Percentiles rank a stretch among this genome's conserved stretches.
Evolutionary conservation across 1,140 invertebrate species (phyloP).

Genomic region (Cyclargus thomasi): DNA sequence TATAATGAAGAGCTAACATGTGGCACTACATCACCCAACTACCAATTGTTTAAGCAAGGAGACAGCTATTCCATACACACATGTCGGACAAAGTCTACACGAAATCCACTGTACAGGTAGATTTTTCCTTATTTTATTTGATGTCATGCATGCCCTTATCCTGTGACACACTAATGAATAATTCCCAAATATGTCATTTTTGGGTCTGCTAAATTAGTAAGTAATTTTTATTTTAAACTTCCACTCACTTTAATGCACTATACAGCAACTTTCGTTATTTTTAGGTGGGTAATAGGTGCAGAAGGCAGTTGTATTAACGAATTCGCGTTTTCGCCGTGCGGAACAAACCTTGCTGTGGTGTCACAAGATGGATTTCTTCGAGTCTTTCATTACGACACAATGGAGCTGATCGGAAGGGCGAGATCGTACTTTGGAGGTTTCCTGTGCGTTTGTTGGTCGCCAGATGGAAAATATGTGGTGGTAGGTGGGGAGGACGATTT

Average conservation of each 20-base stretch:
- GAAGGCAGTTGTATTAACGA: conserved; percentile 94
- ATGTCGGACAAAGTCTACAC: conserved; percentile 96
- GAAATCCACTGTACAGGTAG: conserved; percentile 91
- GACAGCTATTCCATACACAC: conserved; percentile 96
- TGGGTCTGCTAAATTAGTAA: too few relatives aligned
- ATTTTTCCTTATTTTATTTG: conserved; percentile 6
- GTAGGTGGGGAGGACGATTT: conserved; percentile 99
- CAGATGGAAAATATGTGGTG: conserved; percentile 95
- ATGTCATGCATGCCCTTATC: too few relatives aligned
- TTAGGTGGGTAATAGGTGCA: conserved; percentile 86
- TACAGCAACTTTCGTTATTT: not conserved
- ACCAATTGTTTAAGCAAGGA: conserved; percentile 96
- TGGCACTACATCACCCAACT: conserved; percentile 88
- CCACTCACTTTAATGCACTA: too few relatives aligned
- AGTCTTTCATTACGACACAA: conserved; percentile 97
- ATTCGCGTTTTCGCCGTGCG: conserved; percentile 97
- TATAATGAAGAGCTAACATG: conserved; percentile 97
- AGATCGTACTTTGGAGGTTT: conserved; percentile 98
- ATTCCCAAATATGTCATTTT: too few relatives aligned
- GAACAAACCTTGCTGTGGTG: conserved; percentile 92
- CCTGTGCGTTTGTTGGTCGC: conserved; percentile 97
- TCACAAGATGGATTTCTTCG: conserved; percentile 97
- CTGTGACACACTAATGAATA: too few relatives aligned
- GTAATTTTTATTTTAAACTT: too few relatives aligned
- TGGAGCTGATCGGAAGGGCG: conserved; percentile 94